Evolutionary conservation across 2,888 invertebrate genomes (phyloP).

Genomic region (Drosophila neoperkinsi): DNA sequence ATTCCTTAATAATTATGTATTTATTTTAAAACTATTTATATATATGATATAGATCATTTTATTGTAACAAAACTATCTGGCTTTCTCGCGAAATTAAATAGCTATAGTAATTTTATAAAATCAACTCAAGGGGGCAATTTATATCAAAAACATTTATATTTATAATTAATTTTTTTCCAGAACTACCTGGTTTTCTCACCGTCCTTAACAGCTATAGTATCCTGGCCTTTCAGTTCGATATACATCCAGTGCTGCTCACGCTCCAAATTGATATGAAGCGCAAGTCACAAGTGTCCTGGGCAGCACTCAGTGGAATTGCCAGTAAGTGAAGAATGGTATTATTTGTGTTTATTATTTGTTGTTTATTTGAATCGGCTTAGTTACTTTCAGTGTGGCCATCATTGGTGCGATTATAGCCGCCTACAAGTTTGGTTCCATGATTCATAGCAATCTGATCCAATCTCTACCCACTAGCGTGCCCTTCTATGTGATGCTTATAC

Average conservation of each 20-base stretch:
- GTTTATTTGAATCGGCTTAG: constrained; percentile 66
- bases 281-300: constrained; percentile 90
- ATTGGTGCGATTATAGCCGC: constrained; percentile 88
- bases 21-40: not conserved
- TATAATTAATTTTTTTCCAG: constrained; percentile 31
- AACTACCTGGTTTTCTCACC: constrained; percentile 85
- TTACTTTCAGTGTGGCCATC: constrained; percentile 88
- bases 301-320: constrained; percentile 90
- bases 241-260: constrained; percentile 93
- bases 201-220: constrained; percentile 89
- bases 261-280: constrained; percentile 96
- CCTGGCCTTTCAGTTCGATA: constrained; percentile 91
- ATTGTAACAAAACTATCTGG: not conserved
- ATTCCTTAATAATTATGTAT: not conserved
- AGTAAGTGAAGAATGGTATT: constrained; percentile 85
- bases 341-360: not conserved
- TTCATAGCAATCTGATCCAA: constrained; percentile 89
- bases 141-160: not conserved
- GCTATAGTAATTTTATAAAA: not conserved
- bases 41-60: not conserved
- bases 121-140: not conserved
- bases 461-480: constrained; percentile 88
- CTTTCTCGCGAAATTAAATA: not conserved
- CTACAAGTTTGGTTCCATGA: constrained; percentile 88
- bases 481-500: constrained; percentile 89